Base-by-base conservation (phyloP, 2,888 invertebrate genomes). In the Scrobipalpa costella region DNA sequence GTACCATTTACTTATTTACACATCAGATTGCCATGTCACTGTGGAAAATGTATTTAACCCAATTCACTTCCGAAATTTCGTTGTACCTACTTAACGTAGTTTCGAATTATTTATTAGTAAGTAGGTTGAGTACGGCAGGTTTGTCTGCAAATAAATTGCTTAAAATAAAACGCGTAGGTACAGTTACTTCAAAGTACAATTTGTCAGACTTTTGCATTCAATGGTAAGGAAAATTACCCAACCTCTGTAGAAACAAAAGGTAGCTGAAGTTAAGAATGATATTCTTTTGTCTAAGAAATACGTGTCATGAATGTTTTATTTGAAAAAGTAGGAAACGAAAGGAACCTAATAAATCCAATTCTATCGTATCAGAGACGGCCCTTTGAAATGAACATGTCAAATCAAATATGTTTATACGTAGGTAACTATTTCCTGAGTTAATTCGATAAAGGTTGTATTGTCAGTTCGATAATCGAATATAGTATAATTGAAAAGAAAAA, bases 221-320 rank as follows among this genome's bases (percentile, higher is more conserved):
- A 55, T 55, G 55, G 33, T 27, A 27, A 55, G 55, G 55, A 55
- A 55, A 55, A 55, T 55, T 27, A 55, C 55, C 55, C 7, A 33
- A 7, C 7, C 1, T 55, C n/a, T 55, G 55, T 55, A 55, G n/a
- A 55, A 55, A 55, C 44, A 44, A 44, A 44, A 44, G 44, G 36
- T 36, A 27, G 27, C 36, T 36, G 36, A 27, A 27, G 36, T 36
- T 7, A 11, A 15, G n/a, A 44, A 15, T 0, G 44, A 15, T 40
- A 9, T 44, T 27, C 17, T 59, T 59, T 38, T 44, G 40, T 59
- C 21, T 59, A 59, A 59, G 27, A 59, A 59, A 59, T 44, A 44
- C 59, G 59, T 44, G 59, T 59, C 21, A 40, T 59, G 59, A 59
- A 59, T 59, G 27, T 59, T 59, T 59, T 40, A 59, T 59, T 44